phyloP scores from a whole-genome alignment of 2,888 invertebrate species.

The Hyposoter dolosus region DNA sequence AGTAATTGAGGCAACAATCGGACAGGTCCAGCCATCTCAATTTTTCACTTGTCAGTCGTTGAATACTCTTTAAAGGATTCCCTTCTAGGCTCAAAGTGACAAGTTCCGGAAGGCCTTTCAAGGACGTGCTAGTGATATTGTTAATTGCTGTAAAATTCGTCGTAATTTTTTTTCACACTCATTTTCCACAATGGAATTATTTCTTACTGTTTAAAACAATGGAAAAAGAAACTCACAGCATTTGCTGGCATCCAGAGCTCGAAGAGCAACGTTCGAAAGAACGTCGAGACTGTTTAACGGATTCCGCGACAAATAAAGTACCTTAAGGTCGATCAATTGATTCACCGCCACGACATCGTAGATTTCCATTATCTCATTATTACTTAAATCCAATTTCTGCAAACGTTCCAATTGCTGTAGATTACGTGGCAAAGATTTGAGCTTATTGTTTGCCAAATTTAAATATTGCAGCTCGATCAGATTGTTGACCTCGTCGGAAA shows the following conservation, averaged over 20 bases:
- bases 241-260: conserved; percentile 87
- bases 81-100: conserved; percentile 89
- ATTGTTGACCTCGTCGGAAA: conserved; percentile 84
- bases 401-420: conserved; percentile 87
- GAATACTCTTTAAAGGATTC: conserved; percentile 85
- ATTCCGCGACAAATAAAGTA: conserved; percentile 89
- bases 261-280: conserved; percentile 87
- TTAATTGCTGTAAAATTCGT: conserved; percentile 82
- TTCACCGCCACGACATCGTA: conserved; percentile 72
- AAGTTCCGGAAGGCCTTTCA: conserved; percentile 87
- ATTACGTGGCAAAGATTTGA: conserved; percentile 86
- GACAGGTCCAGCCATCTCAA: conserved; percentile 81
- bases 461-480: conserved; percentile 85
- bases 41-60: conserved; percentile 76
- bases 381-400: conserved; percentile 87
- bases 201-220: not conserved
- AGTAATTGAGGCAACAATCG: conserved; percentile 79
- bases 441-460: conserved; percentile 86
- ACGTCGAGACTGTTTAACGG: conserved; percentile 86
- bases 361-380: conserved; percentile 87
- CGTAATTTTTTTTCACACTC: not conserved
- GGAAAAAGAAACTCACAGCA: conserved; percentile 84
- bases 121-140: conserved; percentile 88
- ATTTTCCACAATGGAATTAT: not conserved
- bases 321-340: conserved; percentile 85